phyloP scores from a whole-genome alignment of 2,113 vertebrate species.

The Triplophysa dalaica region DNA sequence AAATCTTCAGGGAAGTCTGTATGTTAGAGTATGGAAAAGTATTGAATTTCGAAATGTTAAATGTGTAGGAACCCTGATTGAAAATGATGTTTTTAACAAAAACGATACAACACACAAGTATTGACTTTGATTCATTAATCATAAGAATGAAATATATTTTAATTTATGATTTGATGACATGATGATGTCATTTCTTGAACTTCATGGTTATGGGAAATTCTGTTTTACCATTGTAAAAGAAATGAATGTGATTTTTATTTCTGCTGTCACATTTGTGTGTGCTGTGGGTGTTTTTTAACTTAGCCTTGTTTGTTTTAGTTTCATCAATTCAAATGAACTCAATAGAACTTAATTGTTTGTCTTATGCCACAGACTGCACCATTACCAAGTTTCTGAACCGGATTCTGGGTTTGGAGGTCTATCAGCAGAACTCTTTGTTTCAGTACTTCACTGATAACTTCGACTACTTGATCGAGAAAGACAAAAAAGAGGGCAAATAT shows the following conservation, averaged over 20 bases:
- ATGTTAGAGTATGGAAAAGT: too few relatives aligned
- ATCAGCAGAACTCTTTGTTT: conserved; percentile 95
- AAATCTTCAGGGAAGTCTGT: too few relatives aligned
- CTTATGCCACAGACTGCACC: conserved; percentile 82
- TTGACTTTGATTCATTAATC: too few relatives aligned
- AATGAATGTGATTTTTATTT: background rate
- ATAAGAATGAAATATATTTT: too few relatives aligned
- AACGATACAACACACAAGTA: too few relatives aligned
- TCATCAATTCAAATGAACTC: background rate
- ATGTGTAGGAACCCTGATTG: too few relatives aligned
- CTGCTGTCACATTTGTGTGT: conserved; percentile 2
- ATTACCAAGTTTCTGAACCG: conserved; percentile 98
- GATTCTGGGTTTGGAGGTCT: conserved; percentile 94
- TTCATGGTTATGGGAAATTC: background rate
- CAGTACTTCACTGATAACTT: conserved; percentile 97
- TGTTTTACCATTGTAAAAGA: background rate
- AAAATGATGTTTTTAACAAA: too few relatives aligned
- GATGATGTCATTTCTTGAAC: background rate
- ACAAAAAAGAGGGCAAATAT: conserved; percentile 98
- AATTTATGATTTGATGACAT: too few relatives aligned
- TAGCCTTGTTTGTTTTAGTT: background rate
- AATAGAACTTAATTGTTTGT: background rate
- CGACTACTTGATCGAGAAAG: conserved; percentile 90
- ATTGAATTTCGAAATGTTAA: too few relatives aligned
- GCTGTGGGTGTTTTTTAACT: too few relatives aligned